These are phyloP conservation scores for Thamnaconus septentrionalis DNA, from an alignment of 2,113 vertebrate species.

Conservation along the genomic window DNA sequence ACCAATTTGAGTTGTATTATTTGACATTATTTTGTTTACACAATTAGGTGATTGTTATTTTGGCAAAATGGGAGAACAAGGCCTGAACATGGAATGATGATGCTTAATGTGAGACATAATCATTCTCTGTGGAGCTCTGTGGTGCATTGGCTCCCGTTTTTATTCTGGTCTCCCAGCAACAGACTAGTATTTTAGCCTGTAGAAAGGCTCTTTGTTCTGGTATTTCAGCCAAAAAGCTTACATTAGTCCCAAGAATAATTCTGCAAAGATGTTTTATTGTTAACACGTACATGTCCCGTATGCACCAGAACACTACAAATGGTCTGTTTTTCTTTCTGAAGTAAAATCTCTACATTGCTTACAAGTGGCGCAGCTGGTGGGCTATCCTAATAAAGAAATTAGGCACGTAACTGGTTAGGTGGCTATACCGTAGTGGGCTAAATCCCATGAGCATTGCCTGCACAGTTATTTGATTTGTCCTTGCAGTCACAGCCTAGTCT, in stretches of 20 bases:
- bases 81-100: slow-evolving; percentile 30
- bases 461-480: slow-evolving; percentile 73
- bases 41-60: slow-evolving; percentile 14
- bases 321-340: background rate
- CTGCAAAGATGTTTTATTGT: slow-evolving; percentile 10
- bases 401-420: slow-evolving; percentile 17
- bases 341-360: slow-evolving; percentile 6
- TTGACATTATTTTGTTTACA: background rate
- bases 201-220: slow-evolving; percentile 26
- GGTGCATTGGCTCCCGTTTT: slow-evolving; percentile 40
- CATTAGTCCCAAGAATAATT: slow-evolving; percentile 23
- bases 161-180: slow-evolving; percentile 62
- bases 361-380: background rate
- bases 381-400: background rate
- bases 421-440: slow-evolving; percentile 25
- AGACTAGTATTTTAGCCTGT: slow-evolving; percentile 44
- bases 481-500: slow-evolving; percentile 53
- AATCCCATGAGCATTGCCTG: slow-evolving; percentile 54
- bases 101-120: slow-evolving; percentile 63
- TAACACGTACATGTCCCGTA: background rate
- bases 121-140: slow-evolving; percentile 52
- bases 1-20: background rate
- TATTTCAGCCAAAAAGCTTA: slow-evolving; percentile 28
- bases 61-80: slow-evolving; percentile 15
- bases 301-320: background rate